These are phyloP conservation scores for Penaeus japonicus DNA, from an alignment of 1,140 invertebrate species.

Conservation along the genomic window DNA sequence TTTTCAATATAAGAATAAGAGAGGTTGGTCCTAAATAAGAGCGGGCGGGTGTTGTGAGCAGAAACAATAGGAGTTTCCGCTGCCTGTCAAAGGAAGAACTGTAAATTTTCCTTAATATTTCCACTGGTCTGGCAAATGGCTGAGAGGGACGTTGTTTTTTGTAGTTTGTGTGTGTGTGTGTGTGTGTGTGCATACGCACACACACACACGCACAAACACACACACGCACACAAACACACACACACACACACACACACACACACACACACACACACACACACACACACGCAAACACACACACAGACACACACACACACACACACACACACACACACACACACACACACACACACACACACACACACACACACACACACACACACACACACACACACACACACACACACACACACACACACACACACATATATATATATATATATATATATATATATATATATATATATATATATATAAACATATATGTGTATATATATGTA, in stretches of 20 bases:
- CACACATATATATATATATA: neutral
- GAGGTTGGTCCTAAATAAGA: slow-evolving; percentile 28
- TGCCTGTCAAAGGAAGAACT: slow-evolving; percentile 35
- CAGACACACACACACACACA: neutral
- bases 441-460: neutral
- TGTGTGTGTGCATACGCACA: neutral
- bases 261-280: neutral
- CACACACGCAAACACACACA: too few species aligned
- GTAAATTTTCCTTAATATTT: slow-evolving; percentile 44
- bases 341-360: neutral
- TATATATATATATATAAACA: neutral
- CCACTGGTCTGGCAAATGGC: slow-evolving; percentile 41
- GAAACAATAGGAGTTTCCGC: slow-evolving; percentile 39
- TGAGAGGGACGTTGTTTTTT: slow-evolving; percentile 22
- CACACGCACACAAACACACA: neutral
- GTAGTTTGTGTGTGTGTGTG: neutral
- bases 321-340: neutral
- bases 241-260: neutral
- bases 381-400: neutral
- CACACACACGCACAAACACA: neutral
- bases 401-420: neutral
- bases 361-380: neutral
- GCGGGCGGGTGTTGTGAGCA: slow-evolving; percentile 29
- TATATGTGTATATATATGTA: neutral
- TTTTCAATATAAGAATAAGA: neutral